These are phyloP conservation scores for Bugula neritina DNA, from an alignment of 2,888 invertebrate species.

Conservation along the genomic window DNA sequence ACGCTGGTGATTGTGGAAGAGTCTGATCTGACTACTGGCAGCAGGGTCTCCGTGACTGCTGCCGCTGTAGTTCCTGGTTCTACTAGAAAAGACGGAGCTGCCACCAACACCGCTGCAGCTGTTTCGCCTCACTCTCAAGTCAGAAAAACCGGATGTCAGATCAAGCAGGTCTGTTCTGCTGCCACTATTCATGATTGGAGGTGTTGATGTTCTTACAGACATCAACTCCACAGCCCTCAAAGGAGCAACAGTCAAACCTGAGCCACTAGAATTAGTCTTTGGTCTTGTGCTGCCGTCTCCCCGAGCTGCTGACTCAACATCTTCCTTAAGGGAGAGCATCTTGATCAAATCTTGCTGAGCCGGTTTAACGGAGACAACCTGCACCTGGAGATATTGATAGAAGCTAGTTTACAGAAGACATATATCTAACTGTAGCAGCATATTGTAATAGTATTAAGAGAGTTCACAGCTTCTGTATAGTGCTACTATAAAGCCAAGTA, in stretches of 20 bases:
- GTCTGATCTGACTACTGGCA: not conserved
- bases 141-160: not conserved
- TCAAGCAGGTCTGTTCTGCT: not conserved
- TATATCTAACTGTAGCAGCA: no score
- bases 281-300: not conserved
- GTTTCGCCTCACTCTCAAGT: not conserved
- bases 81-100: not conserved
- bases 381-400: not conserved
- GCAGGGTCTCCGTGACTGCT: not conserved
- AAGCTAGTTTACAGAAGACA: no score
- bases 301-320: not conserved
- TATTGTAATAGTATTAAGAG: no score
- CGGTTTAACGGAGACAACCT: not conserved
- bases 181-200: no score
- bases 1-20: not conserved
- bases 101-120: not conserved
- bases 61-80: not conserved
- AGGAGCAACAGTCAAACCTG: not conserved
- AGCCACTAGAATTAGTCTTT: not conserved
- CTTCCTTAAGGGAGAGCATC: not conserved
- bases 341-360: not conserved
- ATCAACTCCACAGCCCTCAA: not conserved
- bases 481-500: no score
- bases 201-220: no score
- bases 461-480: no score